Evolutionary conservation across 2,797 vertebrate genomes (phyloP).

Genomic region (Syndactyla subalaris): DNA sequence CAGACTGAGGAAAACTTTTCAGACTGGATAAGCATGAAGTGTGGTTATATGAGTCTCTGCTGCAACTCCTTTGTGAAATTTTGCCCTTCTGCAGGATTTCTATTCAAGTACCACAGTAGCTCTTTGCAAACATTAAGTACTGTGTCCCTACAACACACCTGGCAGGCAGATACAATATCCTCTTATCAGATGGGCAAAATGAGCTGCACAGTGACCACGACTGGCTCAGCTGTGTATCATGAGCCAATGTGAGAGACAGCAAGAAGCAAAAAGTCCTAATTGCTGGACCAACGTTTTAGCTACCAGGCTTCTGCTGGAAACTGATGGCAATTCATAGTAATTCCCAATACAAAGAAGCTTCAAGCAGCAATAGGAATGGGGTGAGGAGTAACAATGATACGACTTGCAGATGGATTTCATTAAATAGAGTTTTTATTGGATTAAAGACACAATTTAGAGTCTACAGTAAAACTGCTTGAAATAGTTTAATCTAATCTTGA

Average conservation of each 20-base stretch:
- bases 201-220: not conserved
- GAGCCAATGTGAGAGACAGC: rapidly evolving
- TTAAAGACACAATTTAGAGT: constrained; percentile 2
- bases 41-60: not conserved
- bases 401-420: constrained; percentile 50
- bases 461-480: constrained; percentile 24
- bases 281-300: not conserved
- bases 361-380: not conserved
- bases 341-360: not conserved
- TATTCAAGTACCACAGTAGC: not conserved
- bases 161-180: not conserved
- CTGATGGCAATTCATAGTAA: not conserved
- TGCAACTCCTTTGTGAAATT: not conserved
- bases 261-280: not conserved
- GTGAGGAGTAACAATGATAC: not conserved
- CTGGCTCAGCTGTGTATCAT: not conserved
- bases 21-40: not conserved
- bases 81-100: constrained; percentile 8
- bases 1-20: not conserved
- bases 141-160: constrained; percentile 45
- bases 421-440: constrained; percentile 44
- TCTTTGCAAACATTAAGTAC: constrained; percentile 33
- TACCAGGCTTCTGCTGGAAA: not conserved
- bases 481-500: constrained; percentile 53
- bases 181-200: constrained; percentile 48